Evolutionary conservation across 2,888 invertebrate genomes (phyloP).

Genomic region (Seira musarum): DNA sequence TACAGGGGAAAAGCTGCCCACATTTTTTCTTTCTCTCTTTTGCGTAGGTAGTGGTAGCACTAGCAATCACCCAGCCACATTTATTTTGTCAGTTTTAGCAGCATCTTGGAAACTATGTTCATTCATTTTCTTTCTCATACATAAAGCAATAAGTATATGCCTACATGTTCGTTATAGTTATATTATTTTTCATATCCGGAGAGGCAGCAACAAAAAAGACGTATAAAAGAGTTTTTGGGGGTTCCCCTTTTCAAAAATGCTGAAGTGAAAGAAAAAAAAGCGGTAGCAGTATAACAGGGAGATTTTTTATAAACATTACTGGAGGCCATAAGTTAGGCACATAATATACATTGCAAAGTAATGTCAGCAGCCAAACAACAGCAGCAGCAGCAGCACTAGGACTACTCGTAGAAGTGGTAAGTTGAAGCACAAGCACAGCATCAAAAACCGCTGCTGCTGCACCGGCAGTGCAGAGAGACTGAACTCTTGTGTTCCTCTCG

Average conservation of each 20-base stretch:
- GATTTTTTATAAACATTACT: conserved; percentile 2
- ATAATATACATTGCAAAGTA: conserved; percentile 18
- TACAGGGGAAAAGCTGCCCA: background rate
- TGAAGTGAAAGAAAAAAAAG: background rate
- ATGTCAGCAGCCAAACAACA: conserved; percentile 27
- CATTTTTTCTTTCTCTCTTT: background rate
- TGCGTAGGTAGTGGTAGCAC: background rate
- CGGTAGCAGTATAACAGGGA: background rate
- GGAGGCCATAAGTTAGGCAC: conserved; percentile 12
- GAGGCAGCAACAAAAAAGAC: background rate
- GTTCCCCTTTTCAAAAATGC: background rate
- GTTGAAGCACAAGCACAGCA: conserved; percentile 33
- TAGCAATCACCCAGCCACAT: background rate
- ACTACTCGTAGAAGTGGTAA: background rate
- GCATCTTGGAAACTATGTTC: conserved; percentile 15
- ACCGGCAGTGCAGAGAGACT: conserved; percentile 51
- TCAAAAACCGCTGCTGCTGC: conserved; percentile 31
- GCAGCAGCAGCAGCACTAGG: conserved; percentile 25
- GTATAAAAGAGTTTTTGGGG: background rate
- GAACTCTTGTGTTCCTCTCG: conserved; percentile 19
- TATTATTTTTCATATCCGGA: conserved; percentile 6
- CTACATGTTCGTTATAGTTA: background rate
- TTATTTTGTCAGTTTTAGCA: conserved; percentile 12
- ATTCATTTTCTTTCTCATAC: background rate
- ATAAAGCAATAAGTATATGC: background rate